Conservation (phyloP, 2,113 vertebrate species). For the Lophius piscatorius region DNA sequence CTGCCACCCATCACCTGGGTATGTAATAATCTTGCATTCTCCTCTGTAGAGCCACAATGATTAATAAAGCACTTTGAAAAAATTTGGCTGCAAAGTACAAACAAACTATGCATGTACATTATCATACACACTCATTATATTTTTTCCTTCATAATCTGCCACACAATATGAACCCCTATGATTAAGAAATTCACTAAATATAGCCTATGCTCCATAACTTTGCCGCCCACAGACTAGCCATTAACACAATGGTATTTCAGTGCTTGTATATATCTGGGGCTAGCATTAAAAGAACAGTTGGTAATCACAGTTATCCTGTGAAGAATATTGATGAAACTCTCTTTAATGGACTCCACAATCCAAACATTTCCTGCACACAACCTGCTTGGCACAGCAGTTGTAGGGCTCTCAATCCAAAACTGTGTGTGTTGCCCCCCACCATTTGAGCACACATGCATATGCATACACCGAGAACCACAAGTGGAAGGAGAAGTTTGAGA, state of each 20-base stretch:
- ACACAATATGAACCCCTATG: background rate
- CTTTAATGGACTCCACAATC: constrained; percentile 14
- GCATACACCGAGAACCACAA: background rate
- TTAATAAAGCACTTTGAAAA: background rate
- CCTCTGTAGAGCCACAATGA: background rate
- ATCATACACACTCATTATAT: background rate
- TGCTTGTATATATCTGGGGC: background rate
- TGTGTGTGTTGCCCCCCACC: background rate
- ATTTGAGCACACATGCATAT: constrained; percentile 2
- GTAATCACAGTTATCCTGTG: constrained; percentile 5
- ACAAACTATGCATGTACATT: background rate
- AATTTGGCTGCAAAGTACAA: background rate
- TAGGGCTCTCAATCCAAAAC: constrained; percentile 27
- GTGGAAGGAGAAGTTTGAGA: constrained; percentile 24
- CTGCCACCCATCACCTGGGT: constrained; percentile 89
- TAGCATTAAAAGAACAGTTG: background rate
- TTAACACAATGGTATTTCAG: background rate
- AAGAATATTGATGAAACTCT: constrained; percentile 26
- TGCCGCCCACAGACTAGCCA: background rate
- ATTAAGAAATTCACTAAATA: background rate
- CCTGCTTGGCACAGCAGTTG: constrained; percentile 34
- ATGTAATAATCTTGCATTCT: constrained; percentile 26
- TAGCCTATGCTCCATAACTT: background rate
- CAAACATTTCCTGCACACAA: constrained; percentile 44
- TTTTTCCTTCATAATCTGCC: no score